Percentiles rank a stretch among this genome's conserved stretches.
These are phyloP conservation scores for Oligia fasciuncula DNA, from an alignment of 2,888 invertebrate genomes.

Conservation along the genomic window DNA sequence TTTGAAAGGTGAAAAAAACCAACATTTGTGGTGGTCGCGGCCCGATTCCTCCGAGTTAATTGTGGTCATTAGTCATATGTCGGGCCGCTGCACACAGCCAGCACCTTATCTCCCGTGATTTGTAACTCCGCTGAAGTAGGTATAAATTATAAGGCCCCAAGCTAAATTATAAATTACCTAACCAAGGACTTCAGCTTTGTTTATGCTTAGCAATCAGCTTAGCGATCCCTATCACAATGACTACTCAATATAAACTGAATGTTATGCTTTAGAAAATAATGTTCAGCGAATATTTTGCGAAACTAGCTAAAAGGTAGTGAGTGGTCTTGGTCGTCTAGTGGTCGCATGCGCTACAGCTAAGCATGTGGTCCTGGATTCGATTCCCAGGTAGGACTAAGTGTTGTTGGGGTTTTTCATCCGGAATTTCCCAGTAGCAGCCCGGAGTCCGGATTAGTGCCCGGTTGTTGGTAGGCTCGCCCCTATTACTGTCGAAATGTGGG, in stretches of 20 bases:
- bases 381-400: neutral
- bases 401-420: neutral
- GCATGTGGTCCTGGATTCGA: neutral
- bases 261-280: neutral
- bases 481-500: neutral
- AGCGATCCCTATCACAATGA: neutral
- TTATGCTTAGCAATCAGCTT: slow-evolving; percentile 45
- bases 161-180: slow-evolving; percentile 73
- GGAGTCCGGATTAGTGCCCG: neutral
- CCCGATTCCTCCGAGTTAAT: slow-evolving; percentile 82
- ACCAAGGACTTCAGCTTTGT: slow-evolving; percentile 69
- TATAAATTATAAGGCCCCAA: slow-evolving; percentile 78
- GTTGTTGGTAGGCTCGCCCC: neutral
- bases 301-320: neutral
- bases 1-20: slow-evolving; percentile 80
- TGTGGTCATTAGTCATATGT: slow-evolving; percentile 86
- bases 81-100: slow-evolving; percentile 75
- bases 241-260: neutral
- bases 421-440: neutral
- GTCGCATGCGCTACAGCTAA: neutral
- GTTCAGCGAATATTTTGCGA: neutral
- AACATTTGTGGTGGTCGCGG: slow-evolving; percentile 73
- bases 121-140: slow-evolving; percentile 83
- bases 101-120: slow-evolving; percentile 85
- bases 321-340: neutral